These are phyloP conservation scores for Gortyna flavago DNA, from an alignment of 2,888 invertebrate species.

Conservation along the genomic window DNA sequence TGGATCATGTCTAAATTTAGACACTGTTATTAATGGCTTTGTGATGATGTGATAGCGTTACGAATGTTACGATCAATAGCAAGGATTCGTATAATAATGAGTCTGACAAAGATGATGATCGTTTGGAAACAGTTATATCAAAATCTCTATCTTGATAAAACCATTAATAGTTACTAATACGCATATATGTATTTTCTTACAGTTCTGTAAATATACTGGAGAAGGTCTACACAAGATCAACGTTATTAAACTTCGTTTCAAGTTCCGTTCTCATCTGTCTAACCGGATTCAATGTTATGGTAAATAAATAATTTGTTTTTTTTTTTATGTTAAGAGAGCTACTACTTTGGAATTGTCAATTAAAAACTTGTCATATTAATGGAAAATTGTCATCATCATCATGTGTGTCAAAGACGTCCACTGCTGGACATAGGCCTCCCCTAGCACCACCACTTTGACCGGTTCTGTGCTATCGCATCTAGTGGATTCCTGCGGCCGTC, in stretches of 20 bases:
- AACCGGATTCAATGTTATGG: conserved; percentile 80
- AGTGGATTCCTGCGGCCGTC: background rate
- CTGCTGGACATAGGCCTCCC: too few species aligned
- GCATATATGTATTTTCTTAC: conserved; percentile 18
- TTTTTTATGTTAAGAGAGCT: background rate
- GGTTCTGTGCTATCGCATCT: background rate
- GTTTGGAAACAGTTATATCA: background rate
- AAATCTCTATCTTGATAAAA: too few species aligned
- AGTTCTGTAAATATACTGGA: conserved; percentile 75
- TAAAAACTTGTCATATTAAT: background rate
- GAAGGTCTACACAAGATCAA: conserved; percentile 73
- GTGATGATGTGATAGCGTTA: background rate
- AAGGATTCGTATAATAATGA: background rate
- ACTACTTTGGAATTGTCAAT: background rate
- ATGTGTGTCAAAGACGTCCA: too few species aligned
- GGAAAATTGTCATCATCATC: background rate
- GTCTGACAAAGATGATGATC: background rate
- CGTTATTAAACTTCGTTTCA: conserved; percentile 75
- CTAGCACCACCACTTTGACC: too few species aligned
- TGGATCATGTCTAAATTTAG: background rate
- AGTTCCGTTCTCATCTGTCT: conserved; percentile 80
- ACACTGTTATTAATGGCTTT: background rate
- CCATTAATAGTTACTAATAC: background rate
- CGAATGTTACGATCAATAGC: background rate
- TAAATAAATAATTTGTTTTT: conserved; percentile 51